Evolutionary conservation across 2,113 vertebrate species (phyloP).

Genomic region (human (Homo sapiens)): GRCh38 chr17:29413501-29414000

Average conservation of each 20-base stretch:
- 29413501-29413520: no score
- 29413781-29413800: neutral
- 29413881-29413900: neutral
- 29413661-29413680: neutral
- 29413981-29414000: no score
- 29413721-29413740: neutral
- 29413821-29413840: conserved; percentile 10
- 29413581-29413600: no score
- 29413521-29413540: no score
- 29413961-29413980: no score
- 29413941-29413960: no score
- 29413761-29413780: neutral
- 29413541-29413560: no score
- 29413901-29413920: no score
- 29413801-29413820: conserved; percentile 24
- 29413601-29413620: no score
- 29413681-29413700: neutral
- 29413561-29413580: no score
- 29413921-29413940: no score
- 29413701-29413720: neutral
- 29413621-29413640: neutral
- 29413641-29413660: neutral
- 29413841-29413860: neutral
- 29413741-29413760: neutral
- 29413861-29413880: neutral